Evolutionary conservation across 2,888 invertebrate species (phyloP).

Genomic region (Cryptocephalus primarius): DNA sequence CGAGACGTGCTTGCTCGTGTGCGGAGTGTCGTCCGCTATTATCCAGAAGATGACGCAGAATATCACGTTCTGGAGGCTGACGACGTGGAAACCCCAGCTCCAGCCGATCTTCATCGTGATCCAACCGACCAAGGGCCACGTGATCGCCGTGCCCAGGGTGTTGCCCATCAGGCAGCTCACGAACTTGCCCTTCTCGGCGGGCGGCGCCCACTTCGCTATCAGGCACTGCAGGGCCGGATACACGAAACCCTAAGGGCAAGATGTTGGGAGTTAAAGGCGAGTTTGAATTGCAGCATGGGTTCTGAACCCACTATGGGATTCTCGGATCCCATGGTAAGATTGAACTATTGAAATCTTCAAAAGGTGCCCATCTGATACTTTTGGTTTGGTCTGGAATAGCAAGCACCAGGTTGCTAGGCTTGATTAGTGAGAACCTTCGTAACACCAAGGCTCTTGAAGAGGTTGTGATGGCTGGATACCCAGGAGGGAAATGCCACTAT

Average conservation of each 20-base stretch:
- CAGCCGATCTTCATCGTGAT: conserved; percentile 53
- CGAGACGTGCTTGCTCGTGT: conserved; percentile 49
- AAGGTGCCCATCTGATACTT: no score
- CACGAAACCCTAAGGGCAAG: conserved; percentile 43
- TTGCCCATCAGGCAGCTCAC: conserved; percentile 63
- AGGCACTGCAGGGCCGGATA: conserved; percentile 55
- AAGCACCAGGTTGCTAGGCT: no score
- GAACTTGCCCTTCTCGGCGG: conserved; percentile 63
- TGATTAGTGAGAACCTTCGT: no score
- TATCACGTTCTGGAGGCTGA: conserved; percentile 44
- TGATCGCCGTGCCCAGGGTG: conserved; percentile 58
- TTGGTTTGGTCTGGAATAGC: no score
- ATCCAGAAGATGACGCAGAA: conserved; percentile 52
- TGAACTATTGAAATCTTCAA: no score
- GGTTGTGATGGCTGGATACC: no score
- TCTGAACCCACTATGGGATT: no score
- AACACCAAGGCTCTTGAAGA: no score
- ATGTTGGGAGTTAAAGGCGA: background rate
- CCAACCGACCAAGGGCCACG: conserved; percentile 56
- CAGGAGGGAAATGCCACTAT: no score
- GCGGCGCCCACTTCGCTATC: conserved; percentile 63
- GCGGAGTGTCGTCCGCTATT: conserved; percentile 52
- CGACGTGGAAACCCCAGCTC: conserved; percentile 57
- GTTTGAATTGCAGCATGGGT: no score
- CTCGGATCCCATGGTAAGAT: no score